Evolutionary conservation across 1,140 invertebrate genomes (phyloP).

Genomic region (Teleopsis dalmanni): DNA sequence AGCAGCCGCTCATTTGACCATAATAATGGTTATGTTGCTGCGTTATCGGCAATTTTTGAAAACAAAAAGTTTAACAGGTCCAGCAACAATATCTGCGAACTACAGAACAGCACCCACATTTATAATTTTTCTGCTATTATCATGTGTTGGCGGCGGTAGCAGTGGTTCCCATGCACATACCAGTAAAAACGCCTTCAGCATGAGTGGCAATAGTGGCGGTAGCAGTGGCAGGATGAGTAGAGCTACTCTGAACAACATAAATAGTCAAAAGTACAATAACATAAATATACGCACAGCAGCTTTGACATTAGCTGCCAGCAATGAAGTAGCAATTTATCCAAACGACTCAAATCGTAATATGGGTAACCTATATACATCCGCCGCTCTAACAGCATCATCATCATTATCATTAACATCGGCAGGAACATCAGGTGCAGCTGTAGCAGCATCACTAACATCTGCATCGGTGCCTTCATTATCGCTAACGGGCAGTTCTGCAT

Average conservation of each 20-base stretch:
- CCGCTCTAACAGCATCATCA: not conserved
- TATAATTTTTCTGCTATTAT: not conserved
- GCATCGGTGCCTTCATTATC: not conserved
- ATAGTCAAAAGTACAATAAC: not conserved
- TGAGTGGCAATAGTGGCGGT: not conserved
- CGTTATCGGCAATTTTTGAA: slow-evolving; percentile 3
- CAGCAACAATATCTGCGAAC: too few relatives aligned
- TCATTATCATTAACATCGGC: not conserved
- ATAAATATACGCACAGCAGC: not conserved
- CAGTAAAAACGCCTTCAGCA: not conserved
- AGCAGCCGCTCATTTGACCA: too few relatives aligned
- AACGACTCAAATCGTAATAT: not conserved
- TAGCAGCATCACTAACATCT: not conserved
- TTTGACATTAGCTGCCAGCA: not conserved
- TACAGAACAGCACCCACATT: not conserved
- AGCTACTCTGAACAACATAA: not conserved
- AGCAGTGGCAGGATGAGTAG: slow-evolving; percentile 9
- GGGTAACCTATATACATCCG: not conserved
- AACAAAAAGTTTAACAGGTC: too few relatives aligned
- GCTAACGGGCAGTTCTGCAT: not conserved
- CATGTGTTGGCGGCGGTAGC: slow-evolving; percentile 16
- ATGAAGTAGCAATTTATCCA: not conserved
- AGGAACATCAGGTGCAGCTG: not conserved
- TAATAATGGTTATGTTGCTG: slow-evolving; percentile 11
- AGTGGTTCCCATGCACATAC: slow-evolving; percentile 3